Conservation (phyloP, 1,140 invertebrate species). For the Acromyrmex echinatior region DNA sequence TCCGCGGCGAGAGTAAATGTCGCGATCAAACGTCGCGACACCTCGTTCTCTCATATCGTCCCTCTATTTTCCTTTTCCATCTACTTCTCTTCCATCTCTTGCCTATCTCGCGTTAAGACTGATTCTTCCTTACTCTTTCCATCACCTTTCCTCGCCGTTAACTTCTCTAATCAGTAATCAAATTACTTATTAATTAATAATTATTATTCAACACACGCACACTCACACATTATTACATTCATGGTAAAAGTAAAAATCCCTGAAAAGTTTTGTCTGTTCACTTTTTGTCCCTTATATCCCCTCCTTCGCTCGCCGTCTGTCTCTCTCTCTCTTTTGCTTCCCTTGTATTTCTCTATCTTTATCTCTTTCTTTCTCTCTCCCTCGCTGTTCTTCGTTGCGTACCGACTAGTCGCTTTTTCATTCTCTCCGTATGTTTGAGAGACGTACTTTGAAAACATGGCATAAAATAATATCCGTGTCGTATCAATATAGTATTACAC, state of each 20-base stretch:
- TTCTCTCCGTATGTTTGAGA: conserved; percentile 27
- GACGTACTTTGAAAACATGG: conserved; percentile 56
- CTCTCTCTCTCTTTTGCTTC: conserved; percentile 28
- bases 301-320: conserved; percentile 40
- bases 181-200: conserved; percentile 84
- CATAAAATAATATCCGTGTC: conserved; percentile 59
- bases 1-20: conserved; percentile 29
- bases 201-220: conserved; percentile 85
- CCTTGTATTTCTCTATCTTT: conserved; percentile 9
- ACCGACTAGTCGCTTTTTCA: conserved; percentile 67
- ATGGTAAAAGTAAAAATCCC: conserved; percentile 84
- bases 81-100: not conserved
- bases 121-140: conserved; percentile 58
- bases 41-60: not conserved
- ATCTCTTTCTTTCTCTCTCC: not conserved
- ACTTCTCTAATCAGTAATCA: conserved; percentile 80
- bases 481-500: conserved; percentile 7
- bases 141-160: conserved; percentile 67
- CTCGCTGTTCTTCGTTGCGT: conserved; percentile 33
- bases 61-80: not conserved
- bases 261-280: conserved; percentile 80
- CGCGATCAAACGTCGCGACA: conserved; percentile 25
- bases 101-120: conserved; percentile 62
- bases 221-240: conserved; percentile 85
- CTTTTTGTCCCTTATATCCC: conserved; percentile 44